Evolutionary conservation across 2,888 invertebrate genomes (phyloP), one percentile per base, ranked within the genome.

Genomic region (Micropterix aruncella): DNA sequence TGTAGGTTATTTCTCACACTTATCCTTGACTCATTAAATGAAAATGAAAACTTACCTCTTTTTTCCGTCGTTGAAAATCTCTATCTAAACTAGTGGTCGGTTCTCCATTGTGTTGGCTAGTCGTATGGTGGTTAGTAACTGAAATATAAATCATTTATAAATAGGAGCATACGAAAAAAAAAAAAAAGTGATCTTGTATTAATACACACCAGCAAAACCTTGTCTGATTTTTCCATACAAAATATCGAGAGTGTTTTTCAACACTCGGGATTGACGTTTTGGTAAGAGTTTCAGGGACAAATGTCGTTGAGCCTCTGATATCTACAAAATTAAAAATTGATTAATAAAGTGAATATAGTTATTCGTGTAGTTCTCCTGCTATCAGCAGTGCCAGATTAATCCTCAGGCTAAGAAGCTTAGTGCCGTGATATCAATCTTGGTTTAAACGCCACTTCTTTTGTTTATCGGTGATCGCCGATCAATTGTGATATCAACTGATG

Each of bases 241-340:
- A 41, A 73, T 71, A 54, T 90, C 89, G 44, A 97, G 66, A 2
- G 85, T 82, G 52, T 81, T 78, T 51, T 83, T 78, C 40, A 99
- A 68, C 46, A 80, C 75, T 53, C 93, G 80, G 2, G 88, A 83
- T 44, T 95, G 84, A 57, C 88, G 82, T 66, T 91, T 91, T 1
- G 92, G 92, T 52, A 93, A 63, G 46, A 93, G 57, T 66, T 92
- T 92, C 2, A 79, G 66, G 45, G 77, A 83, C 55, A 93, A 73
- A 59, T 83, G 79, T 53, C 83, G 79, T 60, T 91, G 93, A 45
- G 90, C 83, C 58, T 94, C 94, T 57, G 92, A 89, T 51, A 91
- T 80, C 79, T 74, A 59, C 40, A 62, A 62, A 48, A 44, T 48
- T 52, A 48, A 43, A 43, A 45, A 47, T 38, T 41, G 41, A 44